Percentiles rank a stretch among this genome's conserved stretches.
phyloP scores from a whole-genome alignment of 2,113 vertebrate species.

The Psettodes erumei region DNA sequence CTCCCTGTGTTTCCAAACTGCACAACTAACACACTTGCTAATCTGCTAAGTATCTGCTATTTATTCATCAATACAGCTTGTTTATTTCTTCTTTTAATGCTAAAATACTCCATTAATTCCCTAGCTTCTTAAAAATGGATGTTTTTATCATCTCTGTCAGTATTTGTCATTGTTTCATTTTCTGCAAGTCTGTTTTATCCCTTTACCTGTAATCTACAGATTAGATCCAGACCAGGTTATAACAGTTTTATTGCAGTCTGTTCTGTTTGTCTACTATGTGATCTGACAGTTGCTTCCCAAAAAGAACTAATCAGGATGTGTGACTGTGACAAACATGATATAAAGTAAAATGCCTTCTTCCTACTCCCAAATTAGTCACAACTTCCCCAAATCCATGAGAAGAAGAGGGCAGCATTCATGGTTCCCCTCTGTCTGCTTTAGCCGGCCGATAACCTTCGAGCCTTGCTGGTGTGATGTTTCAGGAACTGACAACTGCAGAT shows the following conservation, averaged over 20 bases:
- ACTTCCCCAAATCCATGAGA: constrained; percentile 87
- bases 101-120: neutral
- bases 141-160: neutral
- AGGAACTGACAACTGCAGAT: constrained; percentile 16
- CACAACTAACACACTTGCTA: constrained; percentile 34
- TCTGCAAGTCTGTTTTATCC: neutral
- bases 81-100: constrained; percentile 7
- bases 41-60: constrained; percentile 22
- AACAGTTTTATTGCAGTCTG: constrained; percentile 40
- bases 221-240: constrained; percentile 15
- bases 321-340: constrained; percentile 78
- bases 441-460: constrained; percentile 31
- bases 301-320: constrained; percentile 85
- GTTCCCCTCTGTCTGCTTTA: constrained; percentile 76
- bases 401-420: constrained; percentile 64
- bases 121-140: neutral
- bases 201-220: constrained; percentile 12
- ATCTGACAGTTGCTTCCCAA: constrained; percentile 81
- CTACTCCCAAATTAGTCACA: constrained; percentile 82
- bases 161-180: neutral
- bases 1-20: constrained; percentile 60
- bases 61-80: neutral
- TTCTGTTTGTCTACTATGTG: constrained; percentile 67
- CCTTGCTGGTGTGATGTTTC: neutral
- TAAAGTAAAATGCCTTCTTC: constrained; percentile 83